Evolutionary conservation across 2,888 invertebrate genomes (phyloP).

Genomic region (Oithona nana): DNA sequence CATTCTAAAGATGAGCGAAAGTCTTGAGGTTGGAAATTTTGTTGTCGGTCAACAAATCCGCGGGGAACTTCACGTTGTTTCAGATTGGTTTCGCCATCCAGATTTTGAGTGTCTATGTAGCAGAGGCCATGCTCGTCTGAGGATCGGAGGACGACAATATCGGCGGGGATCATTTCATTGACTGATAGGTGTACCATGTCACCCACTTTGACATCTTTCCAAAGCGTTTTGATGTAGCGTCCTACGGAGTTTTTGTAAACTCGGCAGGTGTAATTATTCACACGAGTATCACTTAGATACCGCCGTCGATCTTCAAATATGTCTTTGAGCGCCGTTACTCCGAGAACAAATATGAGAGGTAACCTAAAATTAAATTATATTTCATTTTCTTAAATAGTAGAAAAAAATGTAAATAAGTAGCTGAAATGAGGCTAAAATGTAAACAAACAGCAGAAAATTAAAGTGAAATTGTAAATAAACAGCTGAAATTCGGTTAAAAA

Average conservation of each 20-base stretch:
- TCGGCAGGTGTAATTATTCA: constrained; percentile 78
- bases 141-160: constrained; percentile 68
- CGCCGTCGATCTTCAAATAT: constrained; percentile 79
- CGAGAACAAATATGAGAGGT: constrained; percentile 79
- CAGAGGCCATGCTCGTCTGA: constrained; percentile 74
- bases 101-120: constrained; percentile 84
- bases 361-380: constrained; percentile 34
- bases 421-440: no score
- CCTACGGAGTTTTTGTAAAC: constrained; percentile 37
- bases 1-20: constrained; percentile 72
- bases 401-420: no score
- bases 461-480: no score
- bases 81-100: constrained; percentile 88
- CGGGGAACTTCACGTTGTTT: constrained; percentile 73
- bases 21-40: constrained; percentile 48
- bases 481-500: no score
- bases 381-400: not conserved
- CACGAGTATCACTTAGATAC: constrained; percentile 71
- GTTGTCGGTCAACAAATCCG: constrained; percentile 36
- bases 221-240: constrained; percentile 61
- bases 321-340: constrained; percentile 84
- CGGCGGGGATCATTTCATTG: constrained; percentile 90
- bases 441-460: no score
- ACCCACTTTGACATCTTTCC: constrained; percentile 78
- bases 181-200: constrained; percentile 87